These are phyloP conservation scores for Noctua janthina DNA, from an alignment of 2,888 invertebrate species.

Conservation along the genomic window DNA sequence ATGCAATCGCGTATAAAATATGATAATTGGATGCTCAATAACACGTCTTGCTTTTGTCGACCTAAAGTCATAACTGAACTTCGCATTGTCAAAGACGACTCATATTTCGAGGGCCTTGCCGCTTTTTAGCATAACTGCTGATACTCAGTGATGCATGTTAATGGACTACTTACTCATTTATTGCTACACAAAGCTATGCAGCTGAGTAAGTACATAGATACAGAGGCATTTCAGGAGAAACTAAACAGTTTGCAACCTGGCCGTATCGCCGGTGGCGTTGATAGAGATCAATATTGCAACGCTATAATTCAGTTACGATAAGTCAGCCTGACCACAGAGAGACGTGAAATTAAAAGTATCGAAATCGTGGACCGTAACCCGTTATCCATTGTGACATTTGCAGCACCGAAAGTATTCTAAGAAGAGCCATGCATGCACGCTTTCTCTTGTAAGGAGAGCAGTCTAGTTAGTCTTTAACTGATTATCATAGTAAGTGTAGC, in stretches of 20 bases:
- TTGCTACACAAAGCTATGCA: conserved; percentile 17
- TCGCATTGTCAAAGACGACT: conserved; percentile 37
- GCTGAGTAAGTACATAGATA: conserved; percentile 11
- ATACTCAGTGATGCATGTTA: conserved; percentile 60
- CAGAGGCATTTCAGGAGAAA: conserved; percentile 43
- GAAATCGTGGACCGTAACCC: conserved; percentile 78
- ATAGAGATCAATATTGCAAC: conserved; percentile 61
- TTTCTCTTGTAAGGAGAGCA: conserved; percentile 87
- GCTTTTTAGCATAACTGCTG: conserved; percentile 50
- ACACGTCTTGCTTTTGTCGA: conserved; percentile 76
- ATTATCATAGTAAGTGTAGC: conserved; percentile 87
- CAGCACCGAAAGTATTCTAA: conserved; percentile 85
- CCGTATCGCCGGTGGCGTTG: conserved; percentile 51
- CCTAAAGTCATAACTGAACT: conserved; percentile 55
- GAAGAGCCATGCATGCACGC: conserved; percentile 83
- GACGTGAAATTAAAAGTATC: conserved; percentile 82
- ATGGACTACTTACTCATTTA: conserved; percentile 40
- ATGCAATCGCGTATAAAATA: conserved; percentile 88
- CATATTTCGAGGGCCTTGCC: conserved; percentile 44
- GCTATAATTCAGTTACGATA: conserved; percentile 59
- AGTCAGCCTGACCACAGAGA: conserved; percentile 67
- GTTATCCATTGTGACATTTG: conserved; percentile 88
- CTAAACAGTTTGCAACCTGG: conserved; percentile 24
- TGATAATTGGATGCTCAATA: conserved; percentile 86
- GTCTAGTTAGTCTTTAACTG: conserved; percentile 83